Evolutionary conservation across 2,113 vertebrate species (phyloP).

Genomic region (Sarotherodon lohbergeri): DNA sequence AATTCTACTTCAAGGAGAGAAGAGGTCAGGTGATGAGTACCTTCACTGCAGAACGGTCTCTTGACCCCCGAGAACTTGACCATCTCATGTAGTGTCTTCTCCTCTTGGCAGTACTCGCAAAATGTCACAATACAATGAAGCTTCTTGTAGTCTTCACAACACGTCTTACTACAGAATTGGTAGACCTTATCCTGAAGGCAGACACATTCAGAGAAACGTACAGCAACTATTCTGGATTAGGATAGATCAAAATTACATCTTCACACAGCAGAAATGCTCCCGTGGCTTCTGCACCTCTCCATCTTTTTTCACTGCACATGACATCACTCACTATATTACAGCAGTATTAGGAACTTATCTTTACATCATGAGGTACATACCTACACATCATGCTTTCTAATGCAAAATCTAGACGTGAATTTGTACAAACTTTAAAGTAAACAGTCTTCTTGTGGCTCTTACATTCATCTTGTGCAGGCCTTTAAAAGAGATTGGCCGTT

Average conservation of each 20-base stretch:
- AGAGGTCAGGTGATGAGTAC: conserved; percentile 53
- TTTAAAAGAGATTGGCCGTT: neutral
- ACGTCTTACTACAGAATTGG: conserved; percentile 95
- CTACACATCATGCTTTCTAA: neutral
- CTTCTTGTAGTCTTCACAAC: conserved; percentile 98
- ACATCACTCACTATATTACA: neutral
- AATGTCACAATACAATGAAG: conserved; percentile 96
- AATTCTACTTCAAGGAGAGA: neutral
- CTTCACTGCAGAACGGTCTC: conserved; percentile 97
- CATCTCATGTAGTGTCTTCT: conserved; percentile 95
- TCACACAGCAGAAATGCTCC: neutral
- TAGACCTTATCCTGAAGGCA: conserved; percentile 88
- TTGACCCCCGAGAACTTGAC: conserved; percentile 97
- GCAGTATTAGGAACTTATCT: neutral
- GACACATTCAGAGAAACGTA: neutral
- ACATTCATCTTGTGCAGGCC: neutral
- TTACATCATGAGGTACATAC: too few relatives aligned
- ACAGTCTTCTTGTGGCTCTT: neutral
- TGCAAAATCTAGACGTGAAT: neutral
- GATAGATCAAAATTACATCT: neutral
- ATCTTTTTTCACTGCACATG: neutral
- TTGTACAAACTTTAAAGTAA: neutral
- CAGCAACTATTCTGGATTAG: neutral
- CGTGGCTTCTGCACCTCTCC: neutral
- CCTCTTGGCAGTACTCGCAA: conserved; percentile 97